phyloP scores from a whole-genome alignment of 1,140 invertebrate species.

The Monomorium pharaonis region DNA sequence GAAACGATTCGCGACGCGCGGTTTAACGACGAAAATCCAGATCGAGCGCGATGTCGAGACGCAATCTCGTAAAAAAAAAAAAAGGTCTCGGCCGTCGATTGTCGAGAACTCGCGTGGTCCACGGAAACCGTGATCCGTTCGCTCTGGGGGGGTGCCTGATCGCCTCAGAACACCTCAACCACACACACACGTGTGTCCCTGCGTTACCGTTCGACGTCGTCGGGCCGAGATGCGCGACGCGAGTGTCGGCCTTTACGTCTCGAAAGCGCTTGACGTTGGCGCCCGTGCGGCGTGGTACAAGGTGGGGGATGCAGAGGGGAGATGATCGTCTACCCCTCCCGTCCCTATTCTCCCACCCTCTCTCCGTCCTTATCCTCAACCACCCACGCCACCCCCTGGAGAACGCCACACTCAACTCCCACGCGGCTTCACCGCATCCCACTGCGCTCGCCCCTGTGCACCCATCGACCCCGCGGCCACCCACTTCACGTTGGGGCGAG shows the following conservation, averaged over 20 bases:
- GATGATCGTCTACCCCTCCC: conserved; percentile 60
- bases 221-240: conserved; percentile 80
- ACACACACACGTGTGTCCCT: conserved; percentile 64
- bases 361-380: not conserved
- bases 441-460: conserved; percentile 22
- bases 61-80: not conserved
- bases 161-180: not conserved
- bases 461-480: conserved; percentile 65
- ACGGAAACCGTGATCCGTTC: not conserved
- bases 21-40: not conserved
- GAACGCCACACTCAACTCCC: not conserved
- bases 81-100: not conserved
- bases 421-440: not conserved
- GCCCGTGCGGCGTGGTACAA: conserved; percentile 74
- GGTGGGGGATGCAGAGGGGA: conserved; percentile 73
- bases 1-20: not conserved
- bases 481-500: conserved; percentile 68
- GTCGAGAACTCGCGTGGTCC: not conserved
- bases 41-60: not conserved
- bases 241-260: conserved; percentile 82
- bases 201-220: conserved; percentile 73
- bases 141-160: not conserved
- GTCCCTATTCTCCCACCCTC: not conserved
- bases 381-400: conserved; percentile 58
- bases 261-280: conserved; percentile 80